Conservation (phyloP, 92 coral and sea anemone genomes). For the Epizoanthus fatuus region DNA sequence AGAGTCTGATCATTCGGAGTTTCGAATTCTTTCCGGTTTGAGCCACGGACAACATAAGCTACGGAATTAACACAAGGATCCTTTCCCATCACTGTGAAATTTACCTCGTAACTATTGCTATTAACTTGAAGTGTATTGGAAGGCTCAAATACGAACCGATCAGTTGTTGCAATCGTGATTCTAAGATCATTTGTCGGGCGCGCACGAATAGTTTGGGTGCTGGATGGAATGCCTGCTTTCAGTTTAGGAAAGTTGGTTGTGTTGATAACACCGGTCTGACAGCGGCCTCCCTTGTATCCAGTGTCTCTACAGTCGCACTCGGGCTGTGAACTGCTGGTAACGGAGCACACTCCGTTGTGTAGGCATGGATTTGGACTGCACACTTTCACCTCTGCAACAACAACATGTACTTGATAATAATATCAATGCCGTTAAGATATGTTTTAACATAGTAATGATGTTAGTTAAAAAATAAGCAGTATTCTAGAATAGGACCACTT, state of each 20-base stretch:
- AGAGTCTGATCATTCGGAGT: conserved; percentile 20
- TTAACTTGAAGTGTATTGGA: background rate
- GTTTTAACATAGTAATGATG: no score
- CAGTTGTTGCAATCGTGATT: background rate
- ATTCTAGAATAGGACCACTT: no score
- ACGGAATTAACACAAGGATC: conserved; percentile 35
- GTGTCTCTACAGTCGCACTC: conserved; percentile 62
- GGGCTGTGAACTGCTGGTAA: conserved; percentile 17
- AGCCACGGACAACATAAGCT: conserved; percentile 11
- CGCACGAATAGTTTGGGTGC: conserved; percentile 38
- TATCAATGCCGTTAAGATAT: background rate
- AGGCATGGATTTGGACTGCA: conserved; percentile 75
- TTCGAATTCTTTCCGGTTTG: conserved; percentile 30
- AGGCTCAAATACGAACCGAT: conserved; percentile 30
- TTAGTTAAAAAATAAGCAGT: no score
- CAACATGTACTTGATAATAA: background rate
- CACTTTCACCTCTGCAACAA: conserved; percentile 15
- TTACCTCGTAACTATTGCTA: background rate
- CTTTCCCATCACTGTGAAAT: conserved; percentile 22
- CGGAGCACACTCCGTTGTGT: conserved; percentile 56
- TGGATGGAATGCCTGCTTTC: conserved; percentile 3
- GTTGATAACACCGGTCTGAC: conserved; percentile 56
- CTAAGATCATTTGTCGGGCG: conserved; percentile 26
- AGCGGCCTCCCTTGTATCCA: conserved; percentile 61
- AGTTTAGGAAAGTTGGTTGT: conserved; percentile 62